Base-by-base conservation (phyloP, 2,113 vertebrate genomes). In the Psittacara wagleri region DNA sequence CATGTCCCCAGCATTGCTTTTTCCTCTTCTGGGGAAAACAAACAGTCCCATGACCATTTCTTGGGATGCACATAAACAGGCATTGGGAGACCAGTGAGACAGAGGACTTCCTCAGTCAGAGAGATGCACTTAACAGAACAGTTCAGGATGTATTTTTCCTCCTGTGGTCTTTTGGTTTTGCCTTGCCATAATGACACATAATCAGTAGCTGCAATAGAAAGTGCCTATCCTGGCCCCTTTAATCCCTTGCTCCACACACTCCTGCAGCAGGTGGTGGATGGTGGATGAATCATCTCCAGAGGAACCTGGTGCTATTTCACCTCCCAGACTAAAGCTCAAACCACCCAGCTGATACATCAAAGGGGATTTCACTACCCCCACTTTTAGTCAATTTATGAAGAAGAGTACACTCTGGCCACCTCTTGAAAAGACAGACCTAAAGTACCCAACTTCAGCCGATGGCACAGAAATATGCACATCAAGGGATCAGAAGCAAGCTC, bases 221-320 rank as follows among this genome's bases (percentile, higher is more conserved):
- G 33, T 18, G 44, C 27, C 49, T 48, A 44, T 17, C 39, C 41
- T 9, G 2, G 18, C 9, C 29, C 35, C 59, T 46, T 44, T 11
- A 54, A 19, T 33, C 49, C 29, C 64, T 31, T 0, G 0, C 52
- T 41, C 28, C 59, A 44, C 49, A 17, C 7, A 2, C 7, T 39
- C 39, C 61, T 39, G 44, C 77, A 85, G 70, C 19, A 52, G 35
- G 27, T 3, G 33, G 6, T 10, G 31, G 41, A 66, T 35, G 44
- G 27, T 29, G 41, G 16, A n/a, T 41, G 66, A 75, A 59, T 70
- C 31, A 13, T 41, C 61, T 84, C 44, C 51, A 82, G 61, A 44
- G 29, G n/a, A 57, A 49, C 9, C 64, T 59, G 37, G 29, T 63
- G 61, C n/a, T 67, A 6, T 54, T 78, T 37, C 78, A 46, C 27